phyloP scores from a whole-genome alignment of 1,140 invertebrate species.

The Zaprionus vittiger region DNA sequence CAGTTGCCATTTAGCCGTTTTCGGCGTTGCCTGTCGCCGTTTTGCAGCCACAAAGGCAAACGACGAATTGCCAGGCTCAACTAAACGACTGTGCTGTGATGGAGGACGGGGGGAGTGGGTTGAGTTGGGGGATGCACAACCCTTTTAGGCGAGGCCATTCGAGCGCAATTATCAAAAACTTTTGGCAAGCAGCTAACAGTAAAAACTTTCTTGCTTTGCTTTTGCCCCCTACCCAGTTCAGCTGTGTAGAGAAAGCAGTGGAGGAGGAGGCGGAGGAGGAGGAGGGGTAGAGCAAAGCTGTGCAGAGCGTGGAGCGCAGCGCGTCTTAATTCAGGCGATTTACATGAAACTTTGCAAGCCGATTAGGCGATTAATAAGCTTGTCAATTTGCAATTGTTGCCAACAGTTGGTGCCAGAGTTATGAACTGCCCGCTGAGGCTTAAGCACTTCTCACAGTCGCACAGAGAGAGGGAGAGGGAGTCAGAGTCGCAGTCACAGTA shows the following conservation, averaged over 20 bases:
- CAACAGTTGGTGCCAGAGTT: constrained; percentile 69
- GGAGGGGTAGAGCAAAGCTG: constrained; percentile 3
- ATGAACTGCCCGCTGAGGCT: constrained; percentile 64
- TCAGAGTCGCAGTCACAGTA: too few relatives aligned
- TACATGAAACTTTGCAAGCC: constrained; percentile 78
- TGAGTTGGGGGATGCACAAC: constrained; percentile 36
- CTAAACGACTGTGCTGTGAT: not conserved
- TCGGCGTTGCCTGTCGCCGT: constrained; percentile 45
- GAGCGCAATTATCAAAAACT: constrained; percentile 79
- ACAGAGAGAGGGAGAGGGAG: too few relatives aligned
- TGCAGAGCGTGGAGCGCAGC: constrained; percentile 39
- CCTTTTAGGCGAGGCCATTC: constrained; percentile 68
- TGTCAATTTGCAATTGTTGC: constrained; percentile 80
- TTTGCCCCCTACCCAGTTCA: not conserved
- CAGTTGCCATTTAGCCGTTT: constrained; percentile 21
- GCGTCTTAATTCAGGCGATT: constrained; percentile 72
- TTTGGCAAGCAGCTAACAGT: constrained; percentile 54
- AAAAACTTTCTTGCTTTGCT: constrained; percentile 54
- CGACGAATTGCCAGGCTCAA: constrained; percentile 25
- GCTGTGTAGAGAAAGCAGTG: not conserved
- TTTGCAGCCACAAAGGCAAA: constrained; percentile 38
- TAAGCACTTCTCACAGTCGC: constrained; percentile 27
- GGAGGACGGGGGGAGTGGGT: constrained; percentile 6
- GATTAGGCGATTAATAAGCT: constrained; percentile 82
- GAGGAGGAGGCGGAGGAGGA: not conserved